Evolutionary conservation across 1,140 invertebrate genomes (phyloP), one percentile per base, ranked within the genome.

Genomic region (Aphidius gifuensis): DNA sequence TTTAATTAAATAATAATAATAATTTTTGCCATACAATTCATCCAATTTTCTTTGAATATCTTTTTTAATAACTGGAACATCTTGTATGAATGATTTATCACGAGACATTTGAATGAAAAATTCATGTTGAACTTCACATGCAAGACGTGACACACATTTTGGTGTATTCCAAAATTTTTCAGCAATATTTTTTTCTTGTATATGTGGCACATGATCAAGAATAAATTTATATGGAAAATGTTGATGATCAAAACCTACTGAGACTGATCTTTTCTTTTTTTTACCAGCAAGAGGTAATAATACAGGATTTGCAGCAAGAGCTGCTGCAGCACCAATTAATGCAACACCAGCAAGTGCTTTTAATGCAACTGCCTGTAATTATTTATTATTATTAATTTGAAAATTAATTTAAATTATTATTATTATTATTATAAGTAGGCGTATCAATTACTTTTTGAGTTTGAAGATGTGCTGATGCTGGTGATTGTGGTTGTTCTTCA

Each of bases 311-410:
- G 86, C 86, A 45, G 89, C 88, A 45, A 92, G 76, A 5, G 90
- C 88, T 23, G 90, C 90, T 1, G 90, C 89, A 6, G 90, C 90
- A 23, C 90, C 90, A 39, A 92, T 81, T 8, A 92, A 78, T 2
- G 91, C 90, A 8, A 91, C 85, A 43, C 90, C 90, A 8, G 90
- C 90, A 63, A 92, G 76, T 0, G 90, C 90, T 76, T 90, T 91
- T 39, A 85, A 71, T 50, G 82, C 81, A 39, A 84, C 74, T 5
- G 76, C 79, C 83, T 85, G 69, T 59, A 16, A 50, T 32, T 40
- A 56, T 16, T 16, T 16, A 16, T 16, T 16, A 16, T 16, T 16
- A 16, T 16, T 16, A 16, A 16, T 16, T 16, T 16, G 16, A 16
- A 16, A 16, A 16, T 16, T 1, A 16, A 16, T 16, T 16, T 16